Base-by-base conservation (phyloP, 2,797 vertebrate genomes). In the Syngnathus rostellatus region DNA sequence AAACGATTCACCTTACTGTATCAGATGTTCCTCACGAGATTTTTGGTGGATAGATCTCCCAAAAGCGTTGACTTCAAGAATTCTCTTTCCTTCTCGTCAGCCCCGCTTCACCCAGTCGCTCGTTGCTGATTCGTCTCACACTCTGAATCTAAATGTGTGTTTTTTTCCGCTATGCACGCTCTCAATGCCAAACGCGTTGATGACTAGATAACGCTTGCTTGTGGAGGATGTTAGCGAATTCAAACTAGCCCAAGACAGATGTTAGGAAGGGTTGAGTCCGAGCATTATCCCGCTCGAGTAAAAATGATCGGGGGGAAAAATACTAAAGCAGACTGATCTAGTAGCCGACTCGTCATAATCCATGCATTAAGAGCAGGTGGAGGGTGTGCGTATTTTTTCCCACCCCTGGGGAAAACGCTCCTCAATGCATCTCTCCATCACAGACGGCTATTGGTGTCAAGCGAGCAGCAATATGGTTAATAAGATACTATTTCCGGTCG, bases 341-440 rank as follows among this genome's bases (percentile, higher is more conserved):
- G 69, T 9, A 71, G 77, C 62, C 80, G 69, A 77, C 72, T 31
- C 68, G 77, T 67, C 72, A 16, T 10, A 55, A 45, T n/a, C 38
- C 53, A 64, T 48, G 66, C 75, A 68, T 48, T 45, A 62, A 67
- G 69, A 67, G 67, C 64, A 45, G 45, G 62, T 58, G 54, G 41
- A 72, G 73, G 80, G 78, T 69, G 74, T n/a, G 74, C 2, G 72
- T 72, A 41, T 45, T 37, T 0, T 76, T 16, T 14, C 14, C 14
- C 25, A 17, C 55, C 55, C 65, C 71, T 69, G 66, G 40, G 73
- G 70, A 72, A 75, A 71, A 68, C 46, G 72, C 63, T 81, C 73
- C 73, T 74, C 21, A 23, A 3, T 25, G 60, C 60, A 25, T 21
- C 23, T 55, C 16, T 46, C 43, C 12, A n/a, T n/a, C 55, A 79